A percentile compares a stretch with the other conserved stretches of the same genome.
Evolutionary conservation across 2,888 invertebrate species (phyloP).

Genomic region (Neoaliturus tenellus): DNA sequence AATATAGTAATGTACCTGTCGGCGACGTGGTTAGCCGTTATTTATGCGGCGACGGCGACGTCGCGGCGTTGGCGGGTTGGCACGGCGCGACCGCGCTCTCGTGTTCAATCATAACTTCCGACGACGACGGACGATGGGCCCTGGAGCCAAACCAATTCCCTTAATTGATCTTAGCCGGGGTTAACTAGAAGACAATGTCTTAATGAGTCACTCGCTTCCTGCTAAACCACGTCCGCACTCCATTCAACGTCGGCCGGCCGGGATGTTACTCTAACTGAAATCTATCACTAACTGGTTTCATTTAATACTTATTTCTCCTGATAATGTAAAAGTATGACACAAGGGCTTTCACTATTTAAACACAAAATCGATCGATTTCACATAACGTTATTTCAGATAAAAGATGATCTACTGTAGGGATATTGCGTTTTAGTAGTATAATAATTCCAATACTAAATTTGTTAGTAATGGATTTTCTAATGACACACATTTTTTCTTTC

Average conservation of each 20-base stretch:
- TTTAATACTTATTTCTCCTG: too few species aligned
- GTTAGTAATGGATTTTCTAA: too few species aligned
- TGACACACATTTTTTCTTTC: too few species aligned
- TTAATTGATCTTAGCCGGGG: slow-evolving; percentile 43
- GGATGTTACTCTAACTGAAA: too few species aligned
- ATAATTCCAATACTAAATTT: too few species aligned
- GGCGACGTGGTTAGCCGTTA: slow-evolving; percentile 13
- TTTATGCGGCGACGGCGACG: background rate
- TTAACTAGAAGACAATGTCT: slow-evolving; percentile 53
- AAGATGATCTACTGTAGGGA: too few species aligned
- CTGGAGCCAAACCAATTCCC: slow-evolving; percentile 36
- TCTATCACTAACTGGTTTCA: too few species aligned
- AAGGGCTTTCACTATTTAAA: too few species aligned
- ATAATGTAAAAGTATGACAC: too few species aligned
- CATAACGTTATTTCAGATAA: too few species aligned
- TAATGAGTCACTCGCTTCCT: slow-evolving; percentile 27
- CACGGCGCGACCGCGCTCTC: background rate
- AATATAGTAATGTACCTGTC: slow-evolving; percentile 20
- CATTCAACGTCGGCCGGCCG: background rate
- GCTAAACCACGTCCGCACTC: background rate
- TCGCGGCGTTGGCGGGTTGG: background rate
- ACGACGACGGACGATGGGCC: background rate
- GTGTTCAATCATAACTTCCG: slow-evolving; percentile 15
- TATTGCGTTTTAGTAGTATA: too few species aligned
- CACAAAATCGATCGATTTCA: too few species aligned